phyloP scores from a whole-genome alignment of 2,113 vertebrate genomes.

The Passer montanus region DNA sequence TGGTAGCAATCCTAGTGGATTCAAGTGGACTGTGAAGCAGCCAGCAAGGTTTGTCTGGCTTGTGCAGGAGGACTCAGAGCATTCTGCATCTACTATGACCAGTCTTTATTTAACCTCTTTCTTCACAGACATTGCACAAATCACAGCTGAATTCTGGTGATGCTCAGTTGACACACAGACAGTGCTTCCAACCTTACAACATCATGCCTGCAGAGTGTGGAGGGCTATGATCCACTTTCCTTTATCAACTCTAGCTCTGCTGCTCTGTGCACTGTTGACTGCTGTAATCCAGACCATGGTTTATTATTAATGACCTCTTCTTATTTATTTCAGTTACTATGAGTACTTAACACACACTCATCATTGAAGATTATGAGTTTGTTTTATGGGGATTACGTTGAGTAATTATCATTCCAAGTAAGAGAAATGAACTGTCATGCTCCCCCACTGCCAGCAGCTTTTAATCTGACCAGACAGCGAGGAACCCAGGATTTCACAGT shows the following conservation, averaged over 20 bases:
- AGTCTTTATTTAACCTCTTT: background rate
- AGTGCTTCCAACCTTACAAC: background rate
- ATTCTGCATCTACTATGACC: background rate
- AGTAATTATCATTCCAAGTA: slow-evolving; percentile 61
- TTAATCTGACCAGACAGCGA: slow-evolving; percentile 69
- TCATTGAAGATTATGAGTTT: background rate
- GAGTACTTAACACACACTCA: slow-evolving; percentile 17
- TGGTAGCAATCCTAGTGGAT: background rate
- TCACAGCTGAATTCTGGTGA: background rate
- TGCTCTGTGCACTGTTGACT: background rate
- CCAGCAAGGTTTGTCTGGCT: background rate
- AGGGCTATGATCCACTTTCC: background rate
- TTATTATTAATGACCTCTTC: slow-evolving; percentile 40
- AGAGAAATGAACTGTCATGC: slow-evolving; percentile 59
- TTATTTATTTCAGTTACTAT: slow-evolving; percentile 47
- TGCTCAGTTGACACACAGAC: too few relatives aligned
- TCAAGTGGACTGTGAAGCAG: background rate
- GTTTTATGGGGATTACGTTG: slow-evolving; percentile 45
- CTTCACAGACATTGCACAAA: background rate
- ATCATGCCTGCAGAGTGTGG: background rate
- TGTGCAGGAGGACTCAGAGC: background rate
- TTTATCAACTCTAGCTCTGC: background rate
- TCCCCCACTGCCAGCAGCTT: slow-evolving; percentile 49
- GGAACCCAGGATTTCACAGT: slow-evolving; percentile 68
- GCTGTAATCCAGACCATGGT: background rate